Percentiles rank a stretch among this genome's conserved stretches.
phyloP scores from a whole-genome alignment of 35 echinoderm and acorn worm species.

The Apostichopus parvimensis region DNA sequence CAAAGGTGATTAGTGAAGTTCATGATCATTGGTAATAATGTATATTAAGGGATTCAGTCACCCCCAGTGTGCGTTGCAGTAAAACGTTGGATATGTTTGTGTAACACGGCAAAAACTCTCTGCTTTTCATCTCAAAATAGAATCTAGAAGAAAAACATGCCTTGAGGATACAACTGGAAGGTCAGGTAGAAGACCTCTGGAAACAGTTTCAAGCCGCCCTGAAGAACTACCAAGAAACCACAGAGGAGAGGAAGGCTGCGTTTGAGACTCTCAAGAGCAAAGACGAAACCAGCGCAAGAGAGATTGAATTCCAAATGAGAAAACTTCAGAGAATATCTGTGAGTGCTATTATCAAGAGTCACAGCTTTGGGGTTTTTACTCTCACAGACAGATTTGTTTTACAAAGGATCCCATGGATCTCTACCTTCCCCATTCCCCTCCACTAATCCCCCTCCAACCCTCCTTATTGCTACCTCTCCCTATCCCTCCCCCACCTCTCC shows the following conservation, averaged over 20 bases:
- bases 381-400: too few relatives aligned
- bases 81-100: too few relatives aligned
- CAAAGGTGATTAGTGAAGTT: too few relatives aligned
- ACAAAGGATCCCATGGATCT: too few relatives aligned
- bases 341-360: not conserved
- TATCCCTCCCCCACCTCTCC: too few relatives aligned
- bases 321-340: constrained; percentile 99
- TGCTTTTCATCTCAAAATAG: constrained; percentile 51
- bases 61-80: too few relatives aligned
- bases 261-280: constrained; percentile 96
- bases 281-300: constrained; percentile 98
- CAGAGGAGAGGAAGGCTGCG: constrained; percentile 94
- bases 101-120: too few relatives aligned
- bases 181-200: constrained; percentile 98
- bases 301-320: constrained; percentile 99
- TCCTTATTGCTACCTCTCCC: too few relatives aligned
- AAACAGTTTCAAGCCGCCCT: constrained; percentile 97
- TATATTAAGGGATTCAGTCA: too few relatives aligned
- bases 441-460: too few relatives aligned
- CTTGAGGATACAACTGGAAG: constrained; percentile 90
- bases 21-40: too few relatives aligned
- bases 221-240: constrained; percentile 98
- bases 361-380: not conserved
- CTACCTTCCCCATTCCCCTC: too few relatives aligned
- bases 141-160: constrained; percentile 99